Conservation (phyloP, 23 tunicate species). For the Halocynthia roretzi region DNA sequence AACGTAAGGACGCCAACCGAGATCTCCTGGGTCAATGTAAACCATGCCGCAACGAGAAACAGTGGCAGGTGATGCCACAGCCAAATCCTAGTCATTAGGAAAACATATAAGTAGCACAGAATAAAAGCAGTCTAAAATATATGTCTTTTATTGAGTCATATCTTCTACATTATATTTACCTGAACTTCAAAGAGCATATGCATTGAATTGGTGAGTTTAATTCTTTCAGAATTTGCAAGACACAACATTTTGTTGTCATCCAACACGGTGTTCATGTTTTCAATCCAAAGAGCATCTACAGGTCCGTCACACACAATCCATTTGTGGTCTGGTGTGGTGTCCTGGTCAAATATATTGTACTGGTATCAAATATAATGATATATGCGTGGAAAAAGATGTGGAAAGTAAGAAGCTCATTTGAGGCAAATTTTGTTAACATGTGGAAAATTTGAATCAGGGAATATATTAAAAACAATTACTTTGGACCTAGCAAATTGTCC, state of each 20-base stretch:
- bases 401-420: no score
- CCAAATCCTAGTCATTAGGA: slow-evolving; percentile 59
- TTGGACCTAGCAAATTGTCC: no score
- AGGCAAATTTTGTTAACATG: neutral
- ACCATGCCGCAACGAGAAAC: slow-evolving; percentile 99
- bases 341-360: slow-evolving; percentile 24
- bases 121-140: neutral
- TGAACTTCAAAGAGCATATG: slow-evolving; percentile 99
- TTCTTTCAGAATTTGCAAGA: slow-evolving; percentile 97
- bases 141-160: neutral
- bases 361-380: neutral
- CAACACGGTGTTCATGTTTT: slow-evolving; percentile 99
- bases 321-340: slow-evolving; percentile 84
- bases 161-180: slow-evolving; percentile 23
- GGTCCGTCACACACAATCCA: slow-evolving; percentile 99
- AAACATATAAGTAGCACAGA: neutral
- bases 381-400: no score
- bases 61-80: slow-evolving; percentile 99
- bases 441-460: neutral
- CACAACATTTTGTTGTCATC: slow-evolving; percentile 99
- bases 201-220: slow-evolving; percentile 82
- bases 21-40: slow-evolving; percentile 93
- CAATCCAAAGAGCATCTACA: slow-evolving; percentile 99
- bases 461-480: neutral
- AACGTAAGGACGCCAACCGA: slow-evolving; percentile 98